These are phyloP conservation scores for Parnassius glacialis DNA, from an alignment of 2,888 invertebrate genomes.

Conservation along the genomic window DNA sequence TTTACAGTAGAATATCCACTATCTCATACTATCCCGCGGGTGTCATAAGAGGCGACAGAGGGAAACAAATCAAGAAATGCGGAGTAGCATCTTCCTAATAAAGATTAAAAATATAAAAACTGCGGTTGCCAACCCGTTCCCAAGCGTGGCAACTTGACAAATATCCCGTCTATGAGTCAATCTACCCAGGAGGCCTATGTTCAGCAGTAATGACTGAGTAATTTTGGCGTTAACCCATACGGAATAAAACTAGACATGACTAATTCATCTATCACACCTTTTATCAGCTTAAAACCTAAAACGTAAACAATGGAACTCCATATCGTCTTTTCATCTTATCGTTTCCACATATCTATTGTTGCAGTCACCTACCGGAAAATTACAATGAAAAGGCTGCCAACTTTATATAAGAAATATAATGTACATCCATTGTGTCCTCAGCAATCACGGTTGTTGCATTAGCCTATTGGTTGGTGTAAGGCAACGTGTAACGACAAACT, in stretches of 20 bases:
- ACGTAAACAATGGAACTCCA: constrained; percentile 39
- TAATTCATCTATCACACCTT: constrained; percentile 11
- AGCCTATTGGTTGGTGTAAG: constrained; percentile 39
- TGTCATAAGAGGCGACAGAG: too few relatives aligned
- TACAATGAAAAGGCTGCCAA: constrained; percentile 56
- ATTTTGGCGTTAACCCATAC: not conserved
- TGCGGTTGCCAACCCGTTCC: too few relatives aligned
- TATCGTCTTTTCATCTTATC: constrained; percentile 48
- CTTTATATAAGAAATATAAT: constrained; percentile 34
- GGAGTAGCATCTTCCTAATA: too few relatives aligned
- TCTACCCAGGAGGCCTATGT: too few relatives aligned
- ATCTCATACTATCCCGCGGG: too few relatives aligned
- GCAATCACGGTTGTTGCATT: constrained; percentile 29
- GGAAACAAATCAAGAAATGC: too few relatives aligned
- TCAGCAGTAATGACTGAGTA: not conserved
- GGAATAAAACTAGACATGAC: not conserved
- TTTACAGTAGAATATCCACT: not conserved
- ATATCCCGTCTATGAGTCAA: too few relatives aligned
- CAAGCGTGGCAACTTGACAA: too few relatives aligned
- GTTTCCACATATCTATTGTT: constrained; percentile 63
- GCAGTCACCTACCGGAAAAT: constrained; percentile 70
- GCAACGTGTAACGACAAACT: constrained; percentile 54
- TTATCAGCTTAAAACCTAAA: constrained; percentile 18
- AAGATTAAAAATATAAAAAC: too few relatives aligned
- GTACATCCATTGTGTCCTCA: constrained; percentile 36